Evolutionary conservation across 1,140 invertebrate species (phyloP), one percentile per base, ranked within the genome.

Genomic region (Conopomorpha cramerella): DNA sequence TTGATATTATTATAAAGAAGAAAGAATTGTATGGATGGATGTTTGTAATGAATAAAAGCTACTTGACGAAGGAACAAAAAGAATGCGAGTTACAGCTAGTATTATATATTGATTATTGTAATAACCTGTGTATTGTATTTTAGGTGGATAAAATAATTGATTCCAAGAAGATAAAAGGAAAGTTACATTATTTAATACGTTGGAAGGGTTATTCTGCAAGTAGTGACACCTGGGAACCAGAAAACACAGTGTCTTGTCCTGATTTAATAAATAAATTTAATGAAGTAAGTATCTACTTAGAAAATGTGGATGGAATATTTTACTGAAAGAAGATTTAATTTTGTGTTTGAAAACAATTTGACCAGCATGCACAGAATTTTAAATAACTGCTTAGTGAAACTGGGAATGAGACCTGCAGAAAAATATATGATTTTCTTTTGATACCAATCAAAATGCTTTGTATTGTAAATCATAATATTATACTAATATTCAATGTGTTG

Each of bases 141-240:
- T 32, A 89, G 87, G 87, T 90, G 0, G 84, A 89, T 46, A 82
- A 82, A 46, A 81, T 90, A n/a, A 51, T 90, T 8, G 82, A 81
- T 36, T 81, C 86, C 8, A 88, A 88, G 49, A 82, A 71, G 8
- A 80, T 85, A 10, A 84, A 84, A 55, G 86, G 87, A 0, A 82
- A 84, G 25, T 70, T 82, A 2, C 82, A 88, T 51, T 93, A 90
- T 57, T 74, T 88, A 12, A 88, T 94, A 1, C 77, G 89, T 41
- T 94, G 91, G 91, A 90, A 90, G 50, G 90, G 90, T 0, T 93
- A 91, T 56, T 79, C 78, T 25, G 78, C 83, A 19, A 81, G 83
- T 34, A 81, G 81, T 38, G 90, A 93, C 55, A 90, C 89, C 0
- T 93, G 91, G 90, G 89, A 92, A 56, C 83, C 87, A 1, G 86